Conservation (phyloP, 2,888 invertebrate species). For the Andrena bucephala region DNA sequence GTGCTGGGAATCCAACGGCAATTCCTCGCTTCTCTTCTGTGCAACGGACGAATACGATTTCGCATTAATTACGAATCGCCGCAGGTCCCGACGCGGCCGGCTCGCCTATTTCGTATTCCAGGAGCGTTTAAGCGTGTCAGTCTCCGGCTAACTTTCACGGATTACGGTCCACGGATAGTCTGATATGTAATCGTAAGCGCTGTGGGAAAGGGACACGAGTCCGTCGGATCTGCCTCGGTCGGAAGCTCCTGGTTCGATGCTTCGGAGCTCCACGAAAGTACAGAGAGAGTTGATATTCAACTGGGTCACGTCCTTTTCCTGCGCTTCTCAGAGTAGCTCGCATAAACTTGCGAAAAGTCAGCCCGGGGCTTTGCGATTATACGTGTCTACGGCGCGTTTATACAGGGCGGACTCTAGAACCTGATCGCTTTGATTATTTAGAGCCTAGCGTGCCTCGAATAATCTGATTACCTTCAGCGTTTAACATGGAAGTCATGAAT, state of each 20-base stretch:
- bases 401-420: neutral
- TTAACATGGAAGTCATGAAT: too few relatives aligned
- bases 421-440: too few relatives aligned
- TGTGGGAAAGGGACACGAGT: slow-evolving; percentile 52
- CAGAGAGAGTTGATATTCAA: slow-evolving; percentile 62
- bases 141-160: slow-evolving; percentile 25
- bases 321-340: slow-evolving; percentile 31
- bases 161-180: slow-evolving; percentile 21
- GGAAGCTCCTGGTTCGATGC: slow-evolving; percentile 49
- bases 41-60: neutral
- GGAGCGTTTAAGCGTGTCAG: slow-evolving; percentile 1
- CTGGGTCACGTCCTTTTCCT: slow-evolving; percentile 69
- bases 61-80: neutral
- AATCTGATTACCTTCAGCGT: too few relatives aligned
- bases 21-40: neutral
- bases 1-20: neutral
- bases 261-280: slow-evolving; percentile 43
- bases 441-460: too few relatives aligned
- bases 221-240: slow-evolving; percentile 24
- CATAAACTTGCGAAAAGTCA: slow-evolving; percentile 60
- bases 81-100: neutral
- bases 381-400: slow-evolving; percentile 39
- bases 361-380: slow-evolving; percentile 28
- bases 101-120: slow-evolving; percentile 12
- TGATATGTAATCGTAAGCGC: slow-evolving; percentile 49